Evolutionary conservation across 2,888 invertebrate species (phyloP), one percentile per base, ranked within the genome.

Genomic region (Torymus auratus): DNA sequence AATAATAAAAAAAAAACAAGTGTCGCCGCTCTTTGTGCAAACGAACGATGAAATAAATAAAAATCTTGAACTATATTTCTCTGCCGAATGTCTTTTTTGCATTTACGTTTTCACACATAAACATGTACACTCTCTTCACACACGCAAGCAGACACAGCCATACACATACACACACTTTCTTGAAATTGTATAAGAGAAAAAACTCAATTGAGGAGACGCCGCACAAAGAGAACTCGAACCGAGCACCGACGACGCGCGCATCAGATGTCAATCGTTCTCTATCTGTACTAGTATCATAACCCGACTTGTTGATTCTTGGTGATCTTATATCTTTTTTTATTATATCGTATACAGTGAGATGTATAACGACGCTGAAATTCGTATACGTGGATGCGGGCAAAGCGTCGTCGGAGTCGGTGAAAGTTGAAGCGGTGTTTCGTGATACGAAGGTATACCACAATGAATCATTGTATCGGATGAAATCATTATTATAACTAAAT

Each of bases 401-500:
- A 72, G 15, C 71, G 55, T 80, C 74, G 76, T 78, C 78, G 80
- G 71, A 55, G 72, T 74, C 80, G 82, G 78, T 74, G 58, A 80
- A 74, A 76, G 80, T 82, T 80, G 11, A 68, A 76, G 79, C 82
- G 82, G 84, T 84, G 85, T 82, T 83, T 85, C 85, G 84, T 86
- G 84, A 87, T 86, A 88, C 86, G 85, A 86, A 86, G 86, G 89
- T 91, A 90, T 90, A 89, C 90, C 88, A 90, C 87, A 87, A 87
- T 87, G 86, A 88, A 90, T 88, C 88, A 90, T 89, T 91, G 90
- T 91, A 91, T 88, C 88, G 86, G 89, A 88, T 89, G 86, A 88
- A 89, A 89, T 87, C 88, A 89, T 88, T 88, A 90, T 89, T 87
- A 88, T 90, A 90, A 90, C 89, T 89, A 87, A 90, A 90, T 90